Percentiles rank a stretch among this genome's conserved stretches.
Evolutionary conservation across 23 tunicate genomes (phyloP).

Genomic region (Halocynthia aurantium): DNA sequence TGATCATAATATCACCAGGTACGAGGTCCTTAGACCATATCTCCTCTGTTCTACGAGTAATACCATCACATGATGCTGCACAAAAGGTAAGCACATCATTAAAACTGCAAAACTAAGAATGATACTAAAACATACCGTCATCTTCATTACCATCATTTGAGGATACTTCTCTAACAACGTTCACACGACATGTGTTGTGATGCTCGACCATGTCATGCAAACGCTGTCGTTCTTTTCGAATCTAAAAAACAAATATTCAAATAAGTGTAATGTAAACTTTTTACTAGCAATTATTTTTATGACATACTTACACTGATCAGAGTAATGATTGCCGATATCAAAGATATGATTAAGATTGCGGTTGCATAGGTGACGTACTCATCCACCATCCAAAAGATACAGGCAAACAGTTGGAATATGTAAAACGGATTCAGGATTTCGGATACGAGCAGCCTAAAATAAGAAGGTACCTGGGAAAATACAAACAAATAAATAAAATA

Average conservation of each 20-base stretch:
- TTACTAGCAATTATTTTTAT: background rate
- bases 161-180: conserved; percentile 22
- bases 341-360: conserved; percentile 50
- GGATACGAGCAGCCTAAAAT: conserved; percentile 31
- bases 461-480: conserved; percentile 44
- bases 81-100: conserved; percentile 2
- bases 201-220: conserved; percentile 81
- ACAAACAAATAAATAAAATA: no score
- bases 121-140: background rate
- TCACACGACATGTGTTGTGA: conserved; percentile 50
- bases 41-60: background rate
- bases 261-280: background rate
- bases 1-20: conserved; percentile 86
- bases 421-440: conserved; percentile 89
- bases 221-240: conserved; percentile 40
- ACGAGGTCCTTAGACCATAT: conserved; percentile 70
- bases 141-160: background rate
- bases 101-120: no score
- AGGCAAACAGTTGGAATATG: conserved; percentile 75
- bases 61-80: no score
- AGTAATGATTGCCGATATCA: conserved; percentile 69
- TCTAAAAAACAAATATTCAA: conserved; percentile 13
- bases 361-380: conserved; percentile 69
- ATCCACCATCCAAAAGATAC: conserved; percentile 69
- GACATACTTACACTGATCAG: conserved; percentile 37